phyloP scores from a whole-genome alignment of 1,140 invertebrate genomes.

The Tenebrio molitor region DNA sequence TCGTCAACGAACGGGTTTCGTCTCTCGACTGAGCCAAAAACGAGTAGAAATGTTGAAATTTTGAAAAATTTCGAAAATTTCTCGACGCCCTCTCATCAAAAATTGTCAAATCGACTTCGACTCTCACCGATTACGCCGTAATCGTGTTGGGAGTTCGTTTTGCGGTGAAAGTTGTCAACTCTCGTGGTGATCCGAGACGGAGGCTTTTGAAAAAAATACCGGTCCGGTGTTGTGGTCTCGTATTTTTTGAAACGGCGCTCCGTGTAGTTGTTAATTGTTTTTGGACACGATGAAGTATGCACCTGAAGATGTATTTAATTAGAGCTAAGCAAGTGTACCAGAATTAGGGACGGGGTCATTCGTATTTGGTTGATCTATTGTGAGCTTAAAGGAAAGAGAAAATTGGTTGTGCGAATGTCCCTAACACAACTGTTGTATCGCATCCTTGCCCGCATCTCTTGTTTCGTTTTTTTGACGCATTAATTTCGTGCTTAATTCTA shows the following conservation, averaged over 20 bases:
- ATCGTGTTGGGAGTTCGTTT: too few species aligned
- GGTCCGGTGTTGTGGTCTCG: background rate
- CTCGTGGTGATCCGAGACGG: background rate
- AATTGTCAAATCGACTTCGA: too few species aligned
- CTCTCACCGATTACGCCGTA: too few species aligned
- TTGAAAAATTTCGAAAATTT: too few species aligned
- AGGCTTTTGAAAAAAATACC: slow-evolving; percentile 16
- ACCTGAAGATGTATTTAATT: slow-evolving; percentile 27
- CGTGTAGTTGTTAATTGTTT: slow-evolving; percentile 2
- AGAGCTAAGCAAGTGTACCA: background rate
- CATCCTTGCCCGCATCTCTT: slow-evolving; percentile 29
- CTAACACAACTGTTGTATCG: slow-evolving; percentile 3
- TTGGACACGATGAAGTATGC: background rate
- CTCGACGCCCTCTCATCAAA: too few species aligned
- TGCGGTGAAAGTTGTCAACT: too few species aligned
- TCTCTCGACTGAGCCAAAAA: too few species aligned
- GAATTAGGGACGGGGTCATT: slow-evolving; percentile 33
- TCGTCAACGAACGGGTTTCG: too few species aligned
- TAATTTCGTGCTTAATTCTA: slow-evolving; percentile 36
- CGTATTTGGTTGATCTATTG: slow-evolving; percentile 30
- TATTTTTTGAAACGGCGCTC: slow-evolving; percentile 13
- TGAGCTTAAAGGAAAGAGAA: too few species aligned
- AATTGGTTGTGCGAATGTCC: slow-evolving; percentile 28
- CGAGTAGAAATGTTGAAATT: too few species aligned
- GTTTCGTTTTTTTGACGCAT: slow-evolving; percentile 9